Evolutionary conservation across 92 coral and sea anemone genomes (phyloP), one percentile per base, ranked within the genome.

Genomic region (Bergia sp.): DNA sequence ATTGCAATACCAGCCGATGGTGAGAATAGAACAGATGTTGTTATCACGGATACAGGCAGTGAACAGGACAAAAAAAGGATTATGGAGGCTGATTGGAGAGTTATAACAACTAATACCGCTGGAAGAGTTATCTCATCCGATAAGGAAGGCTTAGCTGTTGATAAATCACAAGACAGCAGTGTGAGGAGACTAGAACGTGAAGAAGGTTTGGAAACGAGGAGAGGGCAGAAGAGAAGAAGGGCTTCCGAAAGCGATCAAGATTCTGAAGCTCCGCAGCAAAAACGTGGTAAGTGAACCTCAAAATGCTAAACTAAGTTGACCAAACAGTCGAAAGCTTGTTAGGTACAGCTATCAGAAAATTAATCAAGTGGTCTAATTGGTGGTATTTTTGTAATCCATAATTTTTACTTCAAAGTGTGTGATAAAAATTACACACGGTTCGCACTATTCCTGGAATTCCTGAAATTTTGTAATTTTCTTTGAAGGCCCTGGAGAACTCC

Each of bases 171-270:
- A 41, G 69, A 61, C 69, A 40, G 23, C 29, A 76, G 21, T 41
- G 36, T 74, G 8, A 73, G 81, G 77, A 66, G 73, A 81, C 5
- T 43, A 64, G 49, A 81, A 81, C 53, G 20, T 41, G 47, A 80
- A 43, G 74, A 39, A 71, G 36, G 16, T 20, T 21, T 18, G n/a
- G 82, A 49, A 4, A 37, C 82, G 3, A 79, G 37, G 41, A 79
- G 82, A 50, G 82, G 82, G 40, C 23, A 23, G 65, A 79, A 79
- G 43, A 79, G 82, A 79, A 79, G 29, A 66, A 79, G 82, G 43
- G 66, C 10, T 29, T 79, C 82, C 8, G 82, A 79, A 1, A 79
- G 66, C 39, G 82, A 79, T 53, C 64, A 79, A 29, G 82, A 79
- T 13, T 37, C 43, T 21, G 65, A 11, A 36, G 20, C 42, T 23